These are phyloP conservation scores for Sylvicola cinctus DNA, from an alignment of 2,888 invertebrate species.

Conservation along the genomic window DNA sequence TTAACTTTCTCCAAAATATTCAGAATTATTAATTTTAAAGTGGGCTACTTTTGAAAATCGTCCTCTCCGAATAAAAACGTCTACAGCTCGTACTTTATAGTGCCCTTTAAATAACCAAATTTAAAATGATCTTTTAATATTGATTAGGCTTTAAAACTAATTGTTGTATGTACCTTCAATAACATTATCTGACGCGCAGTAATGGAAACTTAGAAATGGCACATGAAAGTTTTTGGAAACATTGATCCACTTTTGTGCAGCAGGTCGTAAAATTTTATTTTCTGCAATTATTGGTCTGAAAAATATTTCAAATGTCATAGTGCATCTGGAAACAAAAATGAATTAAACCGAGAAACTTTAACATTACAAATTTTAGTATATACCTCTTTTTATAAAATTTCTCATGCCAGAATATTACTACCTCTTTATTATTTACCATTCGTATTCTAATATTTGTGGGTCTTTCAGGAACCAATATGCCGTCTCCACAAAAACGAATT, in stretches of 20 bases:
- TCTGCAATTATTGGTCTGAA: constrained; percentile 10
- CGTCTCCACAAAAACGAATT: constrained; percentile 23
- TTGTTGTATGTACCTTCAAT: no score
- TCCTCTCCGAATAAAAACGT: constrained; percentile 18
- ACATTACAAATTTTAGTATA: no score
- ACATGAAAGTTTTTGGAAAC: constrained; percentile 18
- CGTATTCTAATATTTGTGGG: constrained; percentile 20
- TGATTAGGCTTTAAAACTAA: no score
- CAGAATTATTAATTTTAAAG: no score
- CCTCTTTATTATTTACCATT: constrained; percentile 26
- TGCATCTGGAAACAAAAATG: constrained; percentile 15
- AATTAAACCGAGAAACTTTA: constrained; percentile 8
- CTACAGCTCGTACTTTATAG: constrained; percentile 19
- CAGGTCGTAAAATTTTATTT: constrained; percentile 1
- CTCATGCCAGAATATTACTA: constrained; percentile 29
- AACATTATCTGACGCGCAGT: no score
- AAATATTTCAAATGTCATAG: constrained; percentile 23
- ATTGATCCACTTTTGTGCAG: constrained; percentile 12
- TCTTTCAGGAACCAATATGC: constrained; percentile 15
- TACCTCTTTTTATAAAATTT: no score
- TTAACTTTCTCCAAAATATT: no score
- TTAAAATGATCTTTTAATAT: no score
- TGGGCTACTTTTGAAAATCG: constrained; percentile 18
- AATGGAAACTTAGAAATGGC: no score
- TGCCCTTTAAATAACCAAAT: constrained; percentile 14